These are phyloP conservation scores for Polia nebulosa DNA, from an alignment of 2,888 invertebrate genomes.

Conservation along the genomic window DNA sequence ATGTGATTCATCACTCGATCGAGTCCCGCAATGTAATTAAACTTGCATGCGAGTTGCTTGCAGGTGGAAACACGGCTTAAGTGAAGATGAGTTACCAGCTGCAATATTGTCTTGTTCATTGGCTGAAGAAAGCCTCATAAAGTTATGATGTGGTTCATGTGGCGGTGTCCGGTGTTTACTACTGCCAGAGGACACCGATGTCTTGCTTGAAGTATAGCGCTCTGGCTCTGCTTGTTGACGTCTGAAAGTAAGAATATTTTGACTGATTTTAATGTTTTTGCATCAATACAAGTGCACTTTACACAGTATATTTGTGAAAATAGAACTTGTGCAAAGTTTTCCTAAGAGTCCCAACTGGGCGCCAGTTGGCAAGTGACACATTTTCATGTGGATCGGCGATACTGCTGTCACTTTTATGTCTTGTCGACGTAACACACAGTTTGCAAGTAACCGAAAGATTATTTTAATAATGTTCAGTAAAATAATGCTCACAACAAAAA, in stretches of 20 bases:
- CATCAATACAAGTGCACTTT: not conserved
- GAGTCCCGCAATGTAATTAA: too few relatives aligned
- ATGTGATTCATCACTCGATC: too few relatives aligned
- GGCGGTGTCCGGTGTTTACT: slow-evolving; percentile 81
- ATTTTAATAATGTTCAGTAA: too few relatives aligned
- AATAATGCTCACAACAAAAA: not conserved
- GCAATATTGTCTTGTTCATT: slow-evolving; percentile 87
- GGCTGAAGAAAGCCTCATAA: slow-evolving; percentile 84
- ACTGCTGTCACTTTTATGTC: not conserved
- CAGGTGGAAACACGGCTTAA: too few relatives aligned
- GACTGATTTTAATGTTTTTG: too few relatives aligned
- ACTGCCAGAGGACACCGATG: slow-evolving; percentile 83
- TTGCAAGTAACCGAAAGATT: not conserved
- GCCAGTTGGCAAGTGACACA: not conserved
- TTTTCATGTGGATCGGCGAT: not conserved
- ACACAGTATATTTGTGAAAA: too few relatives aligned
- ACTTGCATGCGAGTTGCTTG: too few relatives aligned
- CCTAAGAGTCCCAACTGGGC: slow-evolving; percentile 17
- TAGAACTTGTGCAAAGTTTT: too few relatives aligned
- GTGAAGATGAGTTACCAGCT: slow-evolving; percentile 76
- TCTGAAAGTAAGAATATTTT: slow-evolving; percentile 71
- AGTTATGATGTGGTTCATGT: slow-evolving; percentile 81
- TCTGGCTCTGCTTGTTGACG: slow-evolving; percentile 89
- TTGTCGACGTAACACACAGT: not conserved
- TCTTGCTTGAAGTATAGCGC: slow-evolving; percentile 84